Percentiles rank a stretch among this genome's conserved stretches.
phyloP scores from a whole-genome alignment of 2,888 invertebrate species.

The Pyrochroa serraticornis region DNA sequence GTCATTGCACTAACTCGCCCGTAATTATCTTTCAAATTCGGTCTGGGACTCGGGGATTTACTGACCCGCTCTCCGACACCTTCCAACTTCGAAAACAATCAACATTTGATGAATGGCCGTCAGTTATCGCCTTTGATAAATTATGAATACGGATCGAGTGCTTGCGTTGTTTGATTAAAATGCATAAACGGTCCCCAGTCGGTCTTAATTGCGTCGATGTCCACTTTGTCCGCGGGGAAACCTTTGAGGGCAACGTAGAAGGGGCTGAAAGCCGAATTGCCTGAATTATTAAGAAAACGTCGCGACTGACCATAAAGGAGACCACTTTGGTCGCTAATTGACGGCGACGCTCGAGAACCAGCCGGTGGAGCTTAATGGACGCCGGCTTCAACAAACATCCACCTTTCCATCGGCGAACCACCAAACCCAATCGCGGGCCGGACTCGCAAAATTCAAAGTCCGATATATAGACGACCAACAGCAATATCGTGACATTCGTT shows the following conservation, averaged over 20 bases:
- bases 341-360: slow-evolving; percentile 37
- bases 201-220: slow-evolving; percentile 48
- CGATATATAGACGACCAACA: too few species aligned
- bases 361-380: slow-evolving; percentile 4
- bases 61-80: slow-evolving; percentile 42
- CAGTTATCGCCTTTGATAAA: slow-evolving; percentile 39
- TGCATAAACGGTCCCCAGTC: slow-evolving; percentile 49
- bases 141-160: slow-evolving; percentile 42
- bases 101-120: slow-evolving; percentile 35
- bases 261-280: slow-evolving; percentile 42
- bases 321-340: slow-evolving; percentile 47
- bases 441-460: too few species aligned
- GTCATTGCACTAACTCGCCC: slow-evolving; percentile 52
- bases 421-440: too few species aligned
- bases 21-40: slow-evolving; percentile 59
- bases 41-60: slow-evolving; percentile 54
- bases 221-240: slow-evolving; percentile 44
- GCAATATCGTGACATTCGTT: too few species aligned
- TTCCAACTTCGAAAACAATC: slow-evolving; percentile 38
- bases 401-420: too few species aligned
- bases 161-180: slow-evolving; percentile 50
- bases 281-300: slow-evolving; percentile 53
- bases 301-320: slow-evolving; percentile 40
- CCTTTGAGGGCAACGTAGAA: slow-evolving; percentile 47
- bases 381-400: neutral